Evolutionary conservation across 2,888 invertebrate species (phyloP).

Genomic region (Papilio protenor): DNA sequence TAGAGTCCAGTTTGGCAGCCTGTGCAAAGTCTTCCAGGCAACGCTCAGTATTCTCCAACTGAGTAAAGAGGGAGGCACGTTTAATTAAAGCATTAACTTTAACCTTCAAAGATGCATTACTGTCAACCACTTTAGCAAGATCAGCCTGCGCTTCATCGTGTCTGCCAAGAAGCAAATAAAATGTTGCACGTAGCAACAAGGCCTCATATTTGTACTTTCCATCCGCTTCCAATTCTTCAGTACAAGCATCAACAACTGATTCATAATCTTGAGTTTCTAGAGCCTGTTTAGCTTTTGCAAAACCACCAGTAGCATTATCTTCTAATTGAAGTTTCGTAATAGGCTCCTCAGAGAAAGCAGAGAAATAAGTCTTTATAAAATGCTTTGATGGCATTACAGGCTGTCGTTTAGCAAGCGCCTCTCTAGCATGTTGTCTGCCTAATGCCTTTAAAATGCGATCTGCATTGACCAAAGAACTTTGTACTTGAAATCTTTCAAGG

Average conservation of each 20-base stretch:
- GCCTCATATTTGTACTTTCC: slow-evolving; percentile 88
- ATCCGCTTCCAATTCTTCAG: slow-evolving; percentile 89
- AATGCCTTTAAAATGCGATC: slow-evolving; percentile 94
- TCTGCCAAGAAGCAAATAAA: slow-evolving; percentile 91
- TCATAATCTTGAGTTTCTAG: slow-evolving; percentile 90
- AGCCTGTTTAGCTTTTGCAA: slow-evolving; percentile 88
- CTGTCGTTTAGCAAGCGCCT: slow-evolving; percentile 87
- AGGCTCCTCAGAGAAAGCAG: slow-evolving; percentile 95
- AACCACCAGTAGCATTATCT: slow-evolving; percentile 83
- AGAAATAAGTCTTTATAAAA: slow-evolving; percentile 94
- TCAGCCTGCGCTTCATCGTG: slow-evolving; percentile 89
- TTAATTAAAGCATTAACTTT: slow-evolving; percentile 95
- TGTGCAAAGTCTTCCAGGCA: slow-evolving; percentile 91
- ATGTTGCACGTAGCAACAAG: slow-evolving; percentile 92
- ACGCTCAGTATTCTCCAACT: slow-evolving; percentile 88
- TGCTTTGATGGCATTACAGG: slow-evolving; percentile 93
- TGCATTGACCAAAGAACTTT: slow-evolving; percentile 91
- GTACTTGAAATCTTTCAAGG: slow-evolving; percentile 94
- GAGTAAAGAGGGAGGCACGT: slow-evolving; percentile 93
- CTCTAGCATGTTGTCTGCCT: slow-evolving; percentile 89
- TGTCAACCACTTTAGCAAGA: slow-evolving; percentile 88
- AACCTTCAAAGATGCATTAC: slow-evolving; percentile 85
- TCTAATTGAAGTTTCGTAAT: slow-evolving; percentile 84
- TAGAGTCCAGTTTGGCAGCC: slow-evolving; percentile 90
- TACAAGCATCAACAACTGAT: slow-evolving; percentile 90